phyloP scores from a whole-genome alignment of 2,113 vertebrate genomes.

The Cheilinus undulatus region DNA sequence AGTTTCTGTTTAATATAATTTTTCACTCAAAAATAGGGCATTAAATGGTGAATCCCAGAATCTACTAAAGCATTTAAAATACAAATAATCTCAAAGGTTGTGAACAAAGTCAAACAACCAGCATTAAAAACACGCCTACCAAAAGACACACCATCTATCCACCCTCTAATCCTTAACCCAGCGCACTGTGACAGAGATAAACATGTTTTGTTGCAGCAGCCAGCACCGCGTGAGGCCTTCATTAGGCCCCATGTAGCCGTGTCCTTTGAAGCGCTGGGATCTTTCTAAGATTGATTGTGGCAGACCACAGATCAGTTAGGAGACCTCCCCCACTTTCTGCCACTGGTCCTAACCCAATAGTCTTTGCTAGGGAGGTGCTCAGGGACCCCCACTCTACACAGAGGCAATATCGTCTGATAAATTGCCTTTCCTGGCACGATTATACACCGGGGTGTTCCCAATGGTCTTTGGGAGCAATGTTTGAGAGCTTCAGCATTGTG shows the following conservation, averaged over 20 bases:
- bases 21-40: not conserved
- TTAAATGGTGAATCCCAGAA: not conserved
- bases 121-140: constrained; percentile 16
- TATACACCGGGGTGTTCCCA: constrained; percentile 71
- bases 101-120: constrained; percentile 10
- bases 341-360: constrained; percentile 67
- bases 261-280: constrained; percentile 69
- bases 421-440: constrained; percentile 77
- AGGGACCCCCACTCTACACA: constrained; percentile 73
- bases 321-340: constrained; percentile 67
- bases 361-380: constrained; percentile 61
- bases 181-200: constrained; percentile 61
- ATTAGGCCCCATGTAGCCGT: constrained; percentile 64
- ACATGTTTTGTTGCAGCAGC: constrained; percentile 63
- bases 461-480: constrained; percentile 59
- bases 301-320: constrained; percentile 67
- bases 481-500: constrained; percentile 57
- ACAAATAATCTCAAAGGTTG: not conserved
- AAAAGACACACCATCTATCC: constrained; percentile 35
- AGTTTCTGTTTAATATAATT: not conserved
- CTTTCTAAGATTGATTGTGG: constrained; percentile 72
- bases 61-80: not conserved
- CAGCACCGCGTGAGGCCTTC: constrained; percentile 61
- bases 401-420: constrained; percentile 81
- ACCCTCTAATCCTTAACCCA: constrained; percentile 46